Base-by-base conservation (phyloP, 2,113 vertebrate species). In the Ranitomeya imitator region DNA sequence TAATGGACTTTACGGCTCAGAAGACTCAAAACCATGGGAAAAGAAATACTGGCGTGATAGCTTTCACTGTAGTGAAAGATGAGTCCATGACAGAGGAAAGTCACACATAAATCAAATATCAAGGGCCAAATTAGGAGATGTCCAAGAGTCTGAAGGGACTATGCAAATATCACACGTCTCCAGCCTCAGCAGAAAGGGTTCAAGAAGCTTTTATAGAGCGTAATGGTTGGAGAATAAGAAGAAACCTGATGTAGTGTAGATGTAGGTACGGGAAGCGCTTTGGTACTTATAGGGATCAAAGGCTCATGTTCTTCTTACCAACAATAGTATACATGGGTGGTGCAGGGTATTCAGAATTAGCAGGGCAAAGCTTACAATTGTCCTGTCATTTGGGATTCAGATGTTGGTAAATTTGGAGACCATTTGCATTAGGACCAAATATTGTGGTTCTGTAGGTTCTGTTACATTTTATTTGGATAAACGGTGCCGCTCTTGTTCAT, bases 11-110 rank as follows among this genome's bases (percentile, higher is more conserved):
- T 52, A 21, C 52, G 73, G 45, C 73, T 74, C 14, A 37, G 31
- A 74, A 74, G 31, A 74, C 37, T 76, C 18, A 21, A 76, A 76
- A 76, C 37, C 73, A 76, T 76, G 73, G 73, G 73, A 76, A 76
- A 21, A 76, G 18, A 51, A 76, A 52, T 21, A 4, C 21, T 76
- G 73, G 73, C 73, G 18, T 31, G 73, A 52, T 11, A 76, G 73
- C 16, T 51, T 5, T 37, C 15, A 37, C 31, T 45, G 71, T 45
- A 45, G 31, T 74, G 16, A 74, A 45, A 23, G 26, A 73, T 37
- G 16, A 16, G 31, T 74, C 73, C 73, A 52, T 51, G 73, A 52
- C 73, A 21, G 73, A 21, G 73, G 73, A 79, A 79, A 55, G 77
- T 55, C 77, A 79, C 51, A 57, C 77, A 55, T 57, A 9, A 23